Evolutionary conservation across 2,888 invertebrate species (phyloP), one percentile per base, ranked within the genome.

Genomic region (Cantharis lateralis): DNA sequence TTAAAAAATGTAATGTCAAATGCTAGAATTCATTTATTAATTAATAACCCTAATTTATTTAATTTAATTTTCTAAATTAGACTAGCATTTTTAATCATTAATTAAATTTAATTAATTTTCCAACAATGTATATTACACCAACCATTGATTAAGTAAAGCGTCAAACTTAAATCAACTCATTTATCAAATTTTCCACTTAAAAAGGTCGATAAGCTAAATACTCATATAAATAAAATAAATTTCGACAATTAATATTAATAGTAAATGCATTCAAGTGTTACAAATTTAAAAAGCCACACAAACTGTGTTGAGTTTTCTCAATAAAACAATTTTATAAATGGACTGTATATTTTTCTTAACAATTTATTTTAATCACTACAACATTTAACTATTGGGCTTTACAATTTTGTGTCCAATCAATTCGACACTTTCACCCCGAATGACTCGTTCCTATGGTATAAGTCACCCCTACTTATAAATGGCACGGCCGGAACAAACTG

Each of bases 1-100:
- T 73, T 68, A 73, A 73, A 48, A 48, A 48, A 48, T n/a, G 48
- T 48, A n/a, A 48, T n/a, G 48, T 48, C 48, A 48, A 48, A 48
- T 48, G 48, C 48, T 48, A 48, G n/a, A 48, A 48, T 48, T 48
- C 48, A 48, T 48, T 48, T 48, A 48, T 48, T 48, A 48, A 48
- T 48, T 48, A 48, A 48, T 48, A 48, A 48, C 48, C 13, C n/a
- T 48, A 48, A 48, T 48, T 48, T 48, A 48, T 48, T n/a, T 48
- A 48, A 48, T 48, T 48, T 48, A 48, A 48, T 48, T 48, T 48
- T 7, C 48, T n/a, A 48, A 48, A 48, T 48, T 48, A 48, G 48
- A 48, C 48, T 48, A 48, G 48, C n/a, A 48, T 48, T 48, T 48
- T 48, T 48, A 48, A 48, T 48, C 48, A 48, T 48, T 48, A 48